Evolutionary conservation across 2,888 invertebrate genomes (phyloP).

Genomic region (Thysanoteuthis rhombus): DNA sequence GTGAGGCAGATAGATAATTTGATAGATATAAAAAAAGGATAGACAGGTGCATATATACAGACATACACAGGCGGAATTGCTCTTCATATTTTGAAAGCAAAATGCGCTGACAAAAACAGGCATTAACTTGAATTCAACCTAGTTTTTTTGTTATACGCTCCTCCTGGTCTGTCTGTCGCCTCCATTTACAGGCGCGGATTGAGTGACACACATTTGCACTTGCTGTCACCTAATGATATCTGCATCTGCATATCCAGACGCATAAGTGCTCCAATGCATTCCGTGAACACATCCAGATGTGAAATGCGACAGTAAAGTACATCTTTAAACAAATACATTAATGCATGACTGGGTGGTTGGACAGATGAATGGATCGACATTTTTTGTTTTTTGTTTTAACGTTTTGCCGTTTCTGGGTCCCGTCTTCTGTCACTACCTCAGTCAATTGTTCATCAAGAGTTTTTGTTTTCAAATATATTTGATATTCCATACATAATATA

Average conservation of each 20-base stretch:
- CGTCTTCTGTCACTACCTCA: no score
- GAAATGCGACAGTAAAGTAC: not conserved
- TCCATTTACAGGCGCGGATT: constrained; percentile 12
- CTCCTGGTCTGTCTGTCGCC: not conserved
- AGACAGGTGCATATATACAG: not conserved
- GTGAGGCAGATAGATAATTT: no score
- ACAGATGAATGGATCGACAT: not conserved
- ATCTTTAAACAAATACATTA: not conserved
- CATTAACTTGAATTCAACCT: not conserved
- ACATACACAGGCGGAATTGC: not conserved
- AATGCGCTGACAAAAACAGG: not conserved
- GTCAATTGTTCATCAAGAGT: no score
- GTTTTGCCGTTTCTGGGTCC: not conserved
- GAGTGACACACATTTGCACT: not conserved
- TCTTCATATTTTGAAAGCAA: not conserved
- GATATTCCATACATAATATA: no score
- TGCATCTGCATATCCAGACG: not conserved
- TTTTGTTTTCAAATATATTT: no score
- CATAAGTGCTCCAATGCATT: not conserved
- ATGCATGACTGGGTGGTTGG: not conserved
- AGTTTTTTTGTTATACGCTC: not conserved
- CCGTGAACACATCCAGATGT: not conserved
- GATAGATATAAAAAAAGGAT: no score
- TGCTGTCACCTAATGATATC: not conserved
- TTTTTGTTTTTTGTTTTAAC: no score